A percentile compares a stretch with the other conserved stretches of the same genome.
phyloP scores from a whole-genome alignment of 2,797 vertebrate genomes.

The Dicrostonyx torquatus region DNA sequence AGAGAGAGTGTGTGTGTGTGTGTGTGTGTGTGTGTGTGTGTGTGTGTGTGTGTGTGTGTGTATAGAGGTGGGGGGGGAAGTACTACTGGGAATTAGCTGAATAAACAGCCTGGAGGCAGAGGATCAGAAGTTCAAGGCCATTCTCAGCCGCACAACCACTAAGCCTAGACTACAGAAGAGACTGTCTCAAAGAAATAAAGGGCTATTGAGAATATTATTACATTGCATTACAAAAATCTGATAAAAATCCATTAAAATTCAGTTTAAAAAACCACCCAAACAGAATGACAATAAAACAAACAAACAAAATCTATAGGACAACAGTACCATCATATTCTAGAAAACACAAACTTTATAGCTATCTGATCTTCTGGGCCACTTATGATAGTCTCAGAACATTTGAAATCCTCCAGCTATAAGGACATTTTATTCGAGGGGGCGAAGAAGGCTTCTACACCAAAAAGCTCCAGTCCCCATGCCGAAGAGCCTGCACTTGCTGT shows the following conservation, averaged over 20 bases:
- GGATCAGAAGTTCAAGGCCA: background rate
- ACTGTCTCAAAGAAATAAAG: background rate
- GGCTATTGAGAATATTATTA: background rate
- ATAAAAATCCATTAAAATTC: conserved; percentile 41
- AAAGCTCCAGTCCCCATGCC: background rate
- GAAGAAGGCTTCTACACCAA: background rate
- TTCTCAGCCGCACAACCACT: background rate
- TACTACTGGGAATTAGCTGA: background rate
- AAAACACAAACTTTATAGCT: background rate
- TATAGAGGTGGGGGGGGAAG: too few relatives aligned
- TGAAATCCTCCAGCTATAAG: background rate
- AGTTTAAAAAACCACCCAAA: background rate
- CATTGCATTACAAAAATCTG: background rate
- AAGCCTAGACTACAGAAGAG: background rate
- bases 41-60: too few relatives aligned
- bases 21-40: too few relatives aligned
- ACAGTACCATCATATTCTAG: background rate
- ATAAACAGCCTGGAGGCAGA: background rate
- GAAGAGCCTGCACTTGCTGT: background rate
- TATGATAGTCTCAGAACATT: background rate
- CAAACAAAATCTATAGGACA: background rate
- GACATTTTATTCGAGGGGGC: background rate
- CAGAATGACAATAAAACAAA: background rate
- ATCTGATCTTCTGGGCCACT: background rate
- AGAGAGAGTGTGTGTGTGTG: too few relatives aligned